Evolutionary conservation across 2,888 invertebrate genomes (phyloP).

Genomic region (Hyposoter dolosus): DNA sequence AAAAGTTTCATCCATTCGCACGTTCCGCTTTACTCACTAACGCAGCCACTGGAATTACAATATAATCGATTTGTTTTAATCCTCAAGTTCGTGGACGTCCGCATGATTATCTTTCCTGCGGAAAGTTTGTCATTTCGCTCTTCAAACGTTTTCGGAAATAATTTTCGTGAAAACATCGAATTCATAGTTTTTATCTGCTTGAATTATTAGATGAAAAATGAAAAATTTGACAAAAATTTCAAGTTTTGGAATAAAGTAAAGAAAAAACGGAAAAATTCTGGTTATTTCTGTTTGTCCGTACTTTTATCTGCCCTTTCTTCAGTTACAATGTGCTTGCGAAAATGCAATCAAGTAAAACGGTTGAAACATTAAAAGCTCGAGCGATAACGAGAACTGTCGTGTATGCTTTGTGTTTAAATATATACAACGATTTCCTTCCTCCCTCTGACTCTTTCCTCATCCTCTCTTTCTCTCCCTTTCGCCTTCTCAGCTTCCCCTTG

Average conservation of each 20-base stretch:
- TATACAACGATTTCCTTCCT: neutral
- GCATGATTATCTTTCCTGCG: neutral
- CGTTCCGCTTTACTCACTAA: conserved; percentile 40
- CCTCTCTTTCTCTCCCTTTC: neutral
- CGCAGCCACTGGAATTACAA: conserved; percentile 44
- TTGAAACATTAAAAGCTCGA: conserved; percentile 46
- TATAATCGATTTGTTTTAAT: conserved; percentile 64
- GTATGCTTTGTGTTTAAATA: conserved; percentile 28
- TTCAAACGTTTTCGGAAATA: neutral
- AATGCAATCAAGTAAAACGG: conserved; percentile 32
- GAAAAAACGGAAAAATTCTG: too few species aligned
- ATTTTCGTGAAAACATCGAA: neutral
- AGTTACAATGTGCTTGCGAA: conserved; percentile 5
- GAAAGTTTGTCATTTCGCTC: neutral
- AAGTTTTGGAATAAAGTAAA: neutral
- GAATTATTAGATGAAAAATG: too few species aligned
- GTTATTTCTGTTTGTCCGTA: neutral
- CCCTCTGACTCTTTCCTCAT: conserved; percentile 7
- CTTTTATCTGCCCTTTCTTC: neutral
- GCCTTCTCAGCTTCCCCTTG: conserved; percentile 1
- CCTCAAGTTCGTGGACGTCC: conserved; percentile 24
- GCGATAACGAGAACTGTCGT: conserved; percentile 47
- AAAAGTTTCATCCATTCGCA: conserved; percentile 50
- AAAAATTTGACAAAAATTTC: neutral
- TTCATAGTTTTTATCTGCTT: neutral